phyloP scores from a whole-genome alignment of 2,888 invertebrate genomes.

The Eustalomyia histrio region DNA sequence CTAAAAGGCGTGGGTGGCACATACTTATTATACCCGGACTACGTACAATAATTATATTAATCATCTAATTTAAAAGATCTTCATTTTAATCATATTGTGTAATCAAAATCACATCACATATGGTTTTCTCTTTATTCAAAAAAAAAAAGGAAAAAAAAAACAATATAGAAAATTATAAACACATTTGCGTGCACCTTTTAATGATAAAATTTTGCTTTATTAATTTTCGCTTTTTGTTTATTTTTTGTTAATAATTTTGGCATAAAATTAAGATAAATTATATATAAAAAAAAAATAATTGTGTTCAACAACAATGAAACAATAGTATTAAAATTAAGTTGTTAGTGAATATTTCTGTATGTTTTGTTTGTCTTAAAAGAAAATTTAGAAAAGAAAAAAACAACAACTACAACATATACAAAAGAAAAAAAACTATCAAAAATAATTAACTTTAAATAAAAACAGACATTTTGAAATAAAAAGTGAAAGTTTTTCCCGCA shows the following conservation, averaged over 20 bases:
- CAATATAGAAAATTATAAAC: slow-evolving; percentile 14
- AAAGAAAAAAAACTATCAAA: slow-evolving; percentile 28
- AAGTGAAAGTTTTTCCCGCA: slow-evolving; percentile 75
- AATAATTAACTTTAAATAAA: slow-evolving; percentile 32
- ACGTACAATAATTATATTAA: too few relatives aligned
- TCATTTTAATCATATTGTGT: slow-evolving; percentile 17
- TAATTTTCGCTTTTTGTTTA: background rate
- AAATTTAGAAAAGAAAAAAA: slow-evolving; percentile 24
- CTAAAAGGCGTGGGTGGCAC: too few relatives aligned
- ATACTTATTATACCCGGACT: too few relatives aligned
- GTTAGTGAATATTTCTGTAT: slow-evolving; percentile 20
- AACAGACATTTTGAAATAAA: slow-evolving; percentile 70
- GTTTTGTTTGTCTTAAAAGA: slow-evolving; percentile 29
- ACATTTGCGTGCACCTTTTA: background rate
- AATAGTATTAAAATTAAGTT: slow-evolving; percentile 46
- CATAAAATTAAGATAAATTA: slow-evolving; percentile 52
- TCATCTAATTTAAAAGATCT: background rate
- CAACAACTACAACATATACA: slow-evolving; percentile 16
- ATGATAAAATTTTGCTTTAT: slow-evolving; percentile 8
- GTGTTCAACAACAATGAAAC: slow-evolving; percentile 37
- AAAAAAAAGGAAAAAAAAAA: too few relatives aligned
- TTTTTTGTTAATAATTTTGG: slow-evolving; percentile 11
- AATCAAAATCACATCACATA: slow-evolving; percentile 23
- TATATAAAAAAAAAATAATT: slow-evolving; percentile 42
- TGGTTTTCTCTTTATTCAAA: slow-evolving; percentile 32